Conservation (phyloP, 2,888 invertebrate genomes). For the Lasioglossum lativentre region DNA sequence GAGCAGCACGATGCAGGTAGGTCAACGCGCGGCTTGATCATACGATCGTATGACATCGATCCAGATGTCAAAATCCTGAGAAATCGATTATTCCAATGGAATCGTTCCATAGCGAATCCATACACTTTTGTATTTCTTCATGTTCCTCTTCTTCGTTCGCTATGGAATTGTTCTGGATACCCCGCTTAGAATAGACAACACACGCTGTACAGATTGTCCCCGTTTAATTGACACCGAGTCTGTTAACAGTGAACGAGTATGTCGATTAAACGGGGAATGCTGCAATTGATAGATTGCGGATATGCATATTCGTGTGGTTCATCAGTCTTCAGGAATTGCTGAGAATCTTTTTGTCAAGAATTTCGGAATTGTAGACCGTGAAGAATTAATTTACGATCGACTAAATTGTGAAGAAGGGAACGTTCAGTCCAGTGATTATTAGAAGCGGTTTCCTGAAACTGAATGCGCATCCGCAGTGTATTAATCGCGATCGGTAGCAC, state of each 20-base stretch:
- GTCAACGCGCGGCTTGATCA: constrained; percentile 21
- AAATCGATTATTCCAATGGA: neutral
- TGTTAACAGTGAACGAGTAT: neutral
- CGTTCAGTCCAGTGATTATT: too few relatives aligned
- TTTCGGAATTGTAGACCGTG: neutral
- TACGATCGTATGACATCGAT: neutral
- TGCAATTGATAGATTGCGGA: neutral
- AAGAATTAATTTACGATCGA: too few relatives aligned
- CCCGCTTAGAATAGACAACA: neutral
- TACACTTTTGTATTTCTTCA: neutral
- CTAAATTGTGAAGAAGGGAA: too few relatives aligned
- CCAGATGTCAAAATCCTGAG: neutral
- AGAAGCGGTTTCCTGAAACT: neutral
- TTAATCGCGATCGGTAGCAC: constrained; percentile 43
- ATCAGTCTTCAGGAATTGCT: neutral
- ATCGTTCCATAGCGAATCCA: constrained; percentile 35
- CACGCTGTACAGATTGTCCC: neutral
- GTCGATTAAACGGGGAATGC: neutral
- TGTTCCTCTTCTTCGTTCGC: neutral
- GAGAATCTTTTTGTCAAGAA: neutral
- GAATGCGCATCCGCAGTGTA: neutral
- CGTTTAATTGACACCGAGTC: neutral
- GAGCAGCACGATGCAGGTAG: constrained; percentile 95
- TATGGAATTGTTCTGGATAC: constrained; percentile 29
- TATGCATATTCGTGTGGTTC: neutral